These are phyloP conservation scores for Lasioglossum figueresi DNA, from an alignment of 2,888 invertebrate species.

Conservation along the genomic window DNA sequence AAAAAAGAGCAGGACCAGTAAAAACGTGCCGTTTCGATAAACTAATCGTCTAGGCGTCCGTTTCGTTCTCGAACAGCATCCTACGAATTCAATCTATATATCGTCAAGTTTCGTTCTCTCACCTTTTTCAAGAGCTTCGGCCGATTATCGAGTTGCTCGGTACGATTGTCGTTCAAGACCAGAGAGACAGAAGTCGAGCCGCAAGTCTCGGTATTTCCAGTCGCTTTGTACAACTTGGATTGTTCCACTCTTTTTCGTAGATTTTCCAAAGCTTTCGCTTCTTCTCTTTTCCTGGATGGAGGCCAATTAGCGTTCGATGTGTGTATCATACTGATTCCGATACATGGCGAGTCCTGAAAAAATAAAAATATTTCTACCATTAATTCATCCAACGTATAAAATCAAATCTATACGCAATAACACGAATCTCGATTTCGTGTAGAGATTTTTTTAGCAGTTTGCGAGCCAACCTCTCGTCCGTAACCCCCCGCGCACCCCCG, in stretches of 20 bases:
- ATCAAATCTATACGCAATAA: background rate
- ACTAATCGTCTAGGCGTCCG: conserved; percentile 11
- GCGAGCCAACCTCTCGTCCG: background rate
- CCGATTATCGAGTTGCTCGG: conserved; percentile 87
- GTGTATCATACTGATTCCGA: conserved; percentile 78
- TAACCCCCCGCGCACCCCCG: background rate
- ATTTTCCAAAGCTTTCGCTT: conserved; percentile 89
- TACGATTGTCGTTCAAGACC: conserved; percentile 72
- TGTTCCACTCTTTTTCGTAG: conserved; percentile 88
- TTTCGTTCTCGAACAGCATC: conserved; percentile 18
- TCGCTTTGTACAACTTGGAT: conserved; percentile 85
- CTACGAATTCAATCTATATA: conserved; percentile 14
- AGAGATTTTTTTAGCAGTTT: background rate
- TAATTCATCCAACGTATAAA: background rate
- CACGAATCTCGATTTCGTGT: background rate
- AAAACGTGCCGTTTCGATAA: conserved; percentile 22
- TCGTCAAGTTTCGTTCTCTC: conserved; percentile 17
- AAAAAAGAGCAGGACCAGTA: conserved; percentile 24
- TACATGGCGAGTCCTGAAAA: conserved; percentile 58
- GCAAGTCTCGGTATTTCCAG: conserved; percentile 83
- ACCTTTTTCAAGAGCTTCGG: conserved; percentile 86
- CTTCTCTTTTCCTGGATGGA: conserved; percentile 88
- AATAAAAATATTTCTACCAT: background rate
- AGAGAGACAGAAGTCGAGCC: conserved; percentile 77
- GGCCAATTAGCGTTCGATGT: conserved; percentile 85